Percentiles rank a stretch among this genome's conserved stretches.
Conservation (phyloP, 2,888 invertebrate genomes). For the Tortricodes alternella region DNA sequence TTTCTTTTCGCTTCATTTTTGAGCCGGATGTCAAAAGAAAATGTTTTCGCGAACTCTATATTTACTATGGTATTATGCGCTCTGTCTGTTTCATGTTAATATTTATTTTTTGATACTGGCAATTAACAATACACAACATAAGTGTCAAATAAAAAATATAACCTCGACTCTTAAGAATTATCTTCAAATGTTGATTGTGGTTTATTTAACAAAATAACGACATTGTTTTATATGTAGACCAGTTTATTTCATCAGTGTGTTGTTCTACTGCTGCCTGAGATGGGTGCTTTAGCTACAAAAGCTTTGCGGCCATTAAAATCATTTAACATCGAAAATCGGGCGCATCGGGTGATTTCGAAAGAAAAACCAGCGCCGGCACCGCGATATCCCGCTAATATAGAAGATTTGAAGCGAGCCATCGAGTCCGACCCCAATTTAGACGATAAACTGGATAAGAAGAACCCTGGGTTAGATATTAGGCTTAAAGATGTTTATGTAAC, state of each 20-base stretch:
- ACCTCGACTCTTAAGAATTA: slow-evolving; percentile 39
- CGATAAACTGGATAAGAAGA: slow-evolving; percentile 84
- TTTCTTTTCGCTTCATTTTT: too few species aligned
- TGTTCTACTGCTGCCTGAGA: slow-evolving; percentile 72
- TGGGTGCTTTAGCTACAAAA: slow-evolving; percentile 86
- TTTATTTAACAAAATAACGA: slow-evolving; percentile 28
- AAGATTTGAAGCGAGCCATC: slow-evolving; percentile 85
- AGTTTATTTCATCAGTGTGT: slow-evolving; percentile 32
- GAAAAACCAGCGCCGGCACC: slow-evolving; percentile 88
- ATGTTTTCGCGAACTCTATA: too few species aligned
- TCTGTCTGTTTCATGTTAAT: slow-evolving; percentile 6
- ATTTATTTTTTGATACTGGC: not conserved
- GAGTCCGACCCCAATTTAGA: slow-evolving; percentile 84
- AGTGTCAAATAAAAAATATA: slow-evolving; percentile 38
- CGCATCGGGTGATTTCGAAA: slow-evolving; percentile 86
- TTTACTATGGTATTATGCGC: not conserved
- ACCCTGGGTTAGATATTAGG: slow-evolving; percentile 83
- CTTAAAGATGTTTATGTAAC: slow-evolving; percentile 89
- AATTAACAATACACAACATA: not conserved
- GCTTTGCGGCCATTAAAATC: slow-evolving; percentile 84
- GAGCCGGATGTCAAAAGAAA: too few species aligned
- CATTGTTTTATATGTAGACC: slow-evolving; percentile 38
- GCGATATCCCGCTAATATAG: slow-evolving; percentile 81
- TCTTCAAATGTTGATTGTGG: slow-evolving; percentile 10
- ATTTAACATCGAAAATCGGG: slow-evolving; percentile 90